Evolutionary conservation across 1,140 invertebrate species (phyloP), one percentile per base, ranked within the genome.

Genomic region (Drosophila ananassae): DNA sequence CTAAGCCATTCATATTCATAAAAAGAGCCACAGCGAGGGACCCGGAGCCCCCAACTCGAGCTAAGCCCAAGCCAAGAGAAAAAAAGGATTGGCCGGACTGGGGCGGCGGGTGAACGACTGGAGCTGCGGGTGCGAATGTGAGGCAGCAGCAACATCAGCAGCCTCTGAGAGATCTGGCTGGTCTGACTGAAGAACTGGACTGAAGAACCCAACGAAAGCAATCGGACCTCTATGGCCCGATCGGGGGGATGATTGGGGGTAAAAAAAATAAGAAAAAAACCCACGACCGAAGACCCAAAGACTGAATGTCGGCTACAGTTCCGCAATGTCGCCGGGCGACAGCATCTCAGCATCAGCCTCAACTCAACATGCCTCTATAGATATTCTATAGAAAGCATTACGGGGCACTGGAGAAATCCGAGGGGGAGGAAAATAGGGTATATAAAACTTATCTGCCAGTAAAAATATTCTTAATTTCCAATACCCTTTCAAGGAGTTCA

Each of bases 1-100:
- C 84, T 89, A 89, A 89, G 84, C 84, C 84, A 89, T 89, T 89
- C 84, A 89, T 89, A 89, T 89, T 89, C 83, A 89, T 89, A 89
- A 89, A 89, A 89, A 77, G 77, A 80, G 73, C 63, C 77, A 66
- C 62, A 73, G 57, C 59, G 41, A 53, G 59, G 77, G 60, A 52
- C 62, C 56, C 41, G 61, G 55, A 55, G 51, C 17, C 41, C 39
- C 39, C 47, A 50, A 69, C 57, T 59, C 57, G 28, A 47, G 71
- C 59, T 46, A 74, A 79, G 78, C 48, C 48, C 21, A 34, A 24
- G 32, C 47, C 37, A 57, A 68, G 54, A 77, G 9, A 34, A 25
- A 55, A 63, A 37, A 64, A 79, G 54, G 66, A 69, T 69, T 69
- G 66, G 66, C 66, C 66, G 55, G 63, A 68, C 66, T 8, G 13